Conservation (phyloP, 2,888 invertebrate genomes). For the Eretmocerus hayati region DNA sequence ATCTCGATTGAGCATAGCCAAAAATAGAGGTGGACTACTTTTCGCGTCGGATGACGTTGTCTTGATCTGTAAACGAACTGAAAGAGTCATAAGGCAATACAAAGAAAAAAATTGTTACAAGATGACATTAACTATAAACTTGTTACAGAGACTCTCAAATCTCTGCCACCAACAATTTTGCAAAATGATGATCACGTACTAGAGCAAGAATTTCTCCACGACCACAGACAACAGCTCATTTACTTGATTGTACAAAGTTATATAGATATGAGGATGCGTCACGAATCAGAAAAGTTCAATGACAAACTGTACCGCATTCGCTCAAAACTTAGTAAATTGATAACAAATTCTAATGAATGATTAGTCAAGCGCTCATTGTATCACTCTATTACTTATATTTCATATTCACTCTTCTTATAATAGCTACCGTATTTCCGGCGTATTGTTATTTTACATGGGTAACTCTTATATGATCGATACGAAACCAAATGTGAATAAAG, state of each 20-base stretch:
- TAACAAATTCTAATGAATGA: no score
- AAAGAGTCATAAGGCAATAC: slow-evolving; percentile 12
- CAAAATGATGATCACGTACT: slow-evolving; percentile 2
- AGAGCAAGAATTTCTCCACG: slow-evolving; percentile 1
- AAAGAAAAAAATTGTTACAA: background rate
- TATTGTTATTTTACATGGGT: no score
- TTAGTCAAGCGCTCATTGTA: no score
- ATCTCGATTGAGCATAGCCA: slow-evolving; percentile 8
- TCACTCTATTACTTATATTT: no score
- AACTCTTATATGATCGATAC: no score
- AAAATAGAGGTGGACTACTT: slow-evolving; percentile 16
- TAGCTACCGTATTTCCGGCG: no score
- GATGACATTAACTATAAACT: slow-evolving; percentile 11
- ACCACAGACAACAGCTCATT: slow-evolving; percentile 2
- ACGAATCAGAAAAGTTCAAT: background rate
- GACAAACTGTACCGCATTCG: background rate
- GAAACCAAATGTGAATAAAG: no score
- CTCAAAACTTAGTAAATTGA: background rate
- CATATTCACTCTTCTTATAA: no score
- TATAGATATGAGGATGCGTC: background rate
- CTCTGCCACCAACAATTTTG: slow-evolving; percentile 8
- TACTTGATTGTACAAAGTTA: background rate
- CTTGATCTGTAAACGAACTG: slow-evolving; percentile 13
- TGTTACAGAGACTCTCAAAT: slow-evolving; percentile 12
- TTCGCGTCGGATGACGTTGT: slow-evolving; percentile 17